Evolutionary conservation across 2,797 vertebrate genomes (phyloP).

Genomic region (Aeoliscus strigatus): DNA sequence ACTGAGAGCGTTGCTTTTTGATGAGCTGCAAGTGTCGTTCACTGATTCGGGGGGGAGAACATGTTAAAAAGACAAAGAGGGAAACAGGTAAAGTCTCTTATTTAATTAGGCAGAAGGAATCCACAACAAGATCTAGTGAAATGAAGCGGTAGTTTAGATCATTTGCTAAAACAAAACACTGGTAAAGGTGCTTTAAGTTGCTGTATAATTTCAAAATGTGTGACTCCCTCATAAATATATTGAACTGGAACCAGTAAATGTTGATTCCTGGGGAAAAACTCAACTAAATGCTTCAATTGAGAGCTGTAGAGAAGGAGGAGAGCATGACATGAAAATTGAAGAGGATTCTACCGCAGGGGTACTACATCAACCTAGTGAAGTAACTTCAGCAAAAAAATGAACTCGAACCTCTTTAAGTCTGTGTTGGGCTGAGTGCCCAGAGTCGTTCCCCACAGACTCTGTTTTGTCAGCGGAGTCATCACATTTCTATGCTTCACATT

Average conservation of each 20-base stretch:
- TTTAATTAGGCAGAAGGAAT: constrained; percentile 18
- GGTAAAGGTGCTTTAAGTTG: too few species aligned
- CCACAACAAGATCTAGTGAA: constrained; percentile 20
- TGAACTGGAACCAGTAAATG: not conserved
- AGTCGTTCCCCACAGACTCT: constrained; percentile 42
- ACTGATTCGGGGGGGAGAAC: too few species aligned
- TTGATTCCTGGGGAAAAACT: not conserved
- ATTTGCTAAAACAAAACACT: too few species aligned
- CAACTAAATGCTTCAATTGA: constrained; percentile 7
- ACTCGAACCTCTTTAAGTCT: constrained; percentile 20
- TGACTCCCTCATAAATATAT: too few species aligned
- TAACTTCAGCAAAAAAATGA: constrained; percentile 16
- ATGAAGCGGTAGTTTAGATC: constrained; percentile 5
- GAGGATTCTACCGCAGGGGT: constrained; percentile 10
- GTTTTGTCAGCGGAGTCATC: constrained; percentile 35
- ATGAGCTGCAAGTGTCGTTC: too few species aligned
- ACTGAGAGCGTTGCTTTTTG: too few species aligned
- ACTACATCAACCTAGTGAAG: constrained; percentile 32
- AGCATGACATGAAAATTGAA: constrained; percentile 20
- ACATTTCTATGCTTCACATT: constrained; percentile 40
- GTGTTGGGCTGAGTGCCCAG: constrained; percentile 39
- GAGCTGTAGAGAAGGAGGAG: constrained; percentile 10
- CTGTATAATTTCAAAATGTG: too few species aligned
- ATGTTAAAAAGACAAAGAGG: too few species aligned
- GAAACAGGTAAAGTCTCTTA: too few species aligned